Conservation (phyloP, 2,888 invertebrate genomes). For the Acleris holmiana region DNA sequence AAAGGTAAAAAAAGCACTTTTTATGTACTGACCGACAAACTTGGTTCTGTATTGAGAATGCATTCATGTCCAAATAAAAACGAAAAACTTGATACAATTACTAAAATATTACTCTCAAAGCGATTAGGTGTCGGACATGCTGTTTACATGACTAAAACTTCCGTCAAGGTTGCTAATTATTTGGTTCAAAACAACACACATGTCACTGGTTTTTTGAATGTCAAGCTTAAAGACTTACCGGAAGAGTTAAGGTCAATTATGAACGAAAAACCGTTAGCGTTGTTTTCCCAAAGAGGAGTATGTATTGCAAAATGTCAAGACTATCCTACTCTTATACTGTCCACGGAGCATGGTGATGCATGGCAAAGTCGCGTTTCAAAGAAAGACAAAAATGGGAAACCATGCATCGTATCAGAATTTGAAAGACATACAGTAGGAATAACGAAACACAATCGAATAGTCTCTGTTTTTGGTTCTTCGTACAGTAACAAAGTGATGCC, state of each 20-base stretch:
- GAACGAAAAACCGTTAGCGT: conserved; percentile 5
- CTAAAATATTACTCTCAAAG: conserved; percentile 13
- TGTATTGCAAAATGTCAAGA: conserved; percentile 22
- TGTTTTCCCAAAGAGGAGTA: conserved; percentile 26
- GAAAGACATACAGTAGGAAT: conserved; percentile 25
- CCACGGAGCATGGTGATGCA: conserved; percentile 22
- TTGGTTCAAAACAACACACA: conserved; percentile 27
- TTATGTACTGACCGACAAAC: conserved; percentile 20
- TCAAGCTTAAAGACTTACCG: conserved; percentile 11
- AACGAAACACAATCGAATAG: conserved; percentile 20
- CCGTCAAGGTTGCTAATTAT: conserved; percentile 19
- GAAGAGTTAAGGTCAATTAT: not conserved
- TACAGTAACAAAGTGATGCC: conserved; percentile 20
- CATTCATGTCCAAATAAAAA: conserved; percentile 9
- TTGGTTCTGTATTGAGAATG: conserved; percentile 28
- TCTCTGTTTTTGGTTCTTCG: conserved; percentile 14
- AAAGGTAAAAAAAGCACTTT: conserved; percentile 3
- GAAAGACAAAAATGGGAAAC: conserved; percentile 11
- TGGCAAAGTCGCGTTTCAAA: conserved; percentile 16
- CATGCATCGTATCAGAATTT: conserved; percentile 16
- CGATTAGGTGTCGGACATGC: conserved; percentile 24
- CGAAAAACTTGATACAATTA: conserved; percentile 4
- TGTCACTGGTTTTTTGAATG: conserved; percentile 11
- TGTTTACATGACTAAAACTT: conserved; percentile 21
- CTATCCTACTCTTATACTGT: conserved; percentile 8